Percentiles rank a stretch among this genome's conserved stretches.
Evolutionary conservation across 2,113 vertebrate genomes (phyloP).

Genomic region (Stigmatopora argus): DNA sequence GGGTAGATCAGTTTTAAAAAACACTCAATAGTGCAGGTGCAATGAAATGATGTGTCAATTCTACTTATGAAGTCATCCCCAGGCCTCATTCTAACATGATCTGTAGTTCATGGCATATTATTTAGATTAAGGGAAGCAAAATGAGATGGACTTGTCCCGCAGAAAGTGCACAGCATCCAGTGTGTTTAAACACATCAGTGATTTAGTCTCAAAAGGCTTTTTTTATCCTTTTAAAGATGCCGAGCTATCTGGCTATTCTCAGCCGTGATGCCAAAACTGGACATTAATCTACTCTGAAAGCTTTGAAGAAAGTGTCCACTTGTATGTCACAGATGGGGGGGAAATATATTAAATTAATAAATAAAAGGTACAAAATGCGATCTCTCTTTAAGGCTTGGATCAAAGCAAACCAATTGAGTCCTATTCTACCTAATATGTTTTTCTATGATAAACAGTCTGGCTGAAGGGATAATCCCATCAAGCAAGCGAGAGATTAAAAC

Average conservation of each 20-base stretch:
- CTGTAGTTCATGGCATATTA: constrained; percentile 22
- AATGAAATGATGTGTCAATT: not conserved
- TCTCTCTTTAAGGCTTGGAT: constrained; percentile 60
- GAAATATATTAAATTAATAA: constrained; percentile 58
- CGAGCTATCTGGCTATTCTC: constrained; percentile 54
- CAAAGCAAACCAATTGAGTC: constrained; percentile 63
- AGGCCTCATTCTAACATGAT: constrained; percentile 12
- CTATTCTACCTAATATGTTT: constrained; percentile 67
- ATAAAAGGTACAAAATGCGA: constrained; percentile 58
- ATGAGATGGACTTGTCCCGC: constrained; percentile 13
- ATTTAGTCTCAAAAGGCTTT: constrained; percentile 23
- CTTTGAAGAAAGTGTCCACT: constrained; percentile 61
- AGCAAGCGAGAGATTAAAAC: constrained; percentile 59
- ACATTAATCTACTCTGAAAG: constrained; percentile 62
- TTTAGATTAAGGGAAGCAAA: constrained; percentile 24
- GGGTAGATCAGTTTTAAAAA: not conserved
- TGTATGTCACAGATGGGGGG: constrained; percentile 55
- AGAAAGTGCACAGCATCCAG: constrained; percentile 9
- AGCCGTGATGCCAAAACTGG: constrained; percentile 57
- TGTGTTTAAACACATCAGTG: constrained; percentile 10
- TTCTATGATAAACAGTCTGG: constrained; percentile 65
- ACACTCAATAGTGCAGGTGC: not conserved
- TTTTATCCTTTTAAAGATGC: constrained; percentile 46
- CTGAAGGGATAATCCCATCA: constrained; percentile 68
- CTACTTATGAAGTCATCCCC: constrained; percentile 3